Conservation (phyloP, 2,888 invertebrate genomes). For the Polydrusus cervinus region DNA sequence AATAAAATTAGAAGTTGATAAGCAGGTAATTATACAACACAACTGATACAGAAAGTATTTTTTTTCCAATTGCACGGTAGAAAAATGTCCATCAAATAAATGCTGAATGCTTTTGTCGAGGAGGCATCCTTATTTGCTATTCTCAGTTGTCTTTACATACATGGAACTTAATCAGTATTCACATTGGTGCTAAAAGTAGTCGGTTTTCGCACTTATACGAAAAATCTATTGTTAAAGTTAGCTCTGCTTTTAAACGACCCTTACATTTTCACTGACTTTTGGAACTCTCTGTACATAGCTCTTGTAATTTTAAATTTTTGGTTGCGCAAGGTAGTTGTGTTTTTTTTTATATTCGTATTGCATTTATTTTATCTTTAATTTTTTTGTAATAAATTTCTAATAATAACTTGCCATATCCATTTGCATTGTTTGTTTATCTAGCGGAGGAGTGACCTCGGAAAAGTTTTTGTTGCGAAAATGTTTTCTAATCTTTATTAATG, state of each 20-base stretch:
- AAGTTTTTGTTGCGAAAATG: slow-evolving; percentile 16
- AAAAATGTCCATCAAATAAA: too few relatives aligned
- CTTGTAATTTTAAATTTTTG: slow-evolving; percentile 24
- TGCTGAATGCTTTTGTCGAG: too few relatives aligned
- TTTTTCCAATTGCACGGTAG: too few relatives aligned
- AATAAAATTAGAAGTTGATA: too few relatives aligned
- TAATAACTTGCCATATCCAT: slow-evolving; percentile 48
- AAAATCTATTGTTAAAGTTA: not conserved
- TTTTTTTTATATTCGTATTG: slow-evolving; percentile 42
- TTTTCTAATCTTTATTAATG: slow-evolving; percentile 29
- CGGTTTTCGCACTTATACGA: too few relatives aligned
- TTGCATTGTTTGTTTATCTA: slow-evolving; percentile 19
- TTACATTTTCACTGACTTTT: slow-evolving; percentile 15
- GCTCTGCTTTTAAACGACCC: not conserved
- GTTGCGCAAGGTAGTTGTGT: slow-evolving; percentile 34
- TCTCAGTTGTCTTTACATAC: too few relatives aligned
- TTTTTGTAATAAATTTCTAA: slow-evolving; percentile 36
- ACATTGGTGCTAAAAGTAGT: too few relatives aligned
- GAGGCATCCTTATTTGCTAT: too few relatives aligned
- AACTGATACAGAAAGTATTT: too few relatives aligned
- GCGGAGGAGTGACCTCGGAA: not conserved
- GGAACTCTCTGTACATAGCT: slow-evolving; percentile 20
- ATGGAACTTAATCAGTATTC: too few relatives aligned
- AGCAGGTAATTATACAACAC: too few relatives aligned
- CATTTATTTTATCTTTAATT: slow-evolving; percentile 43